phyloP scores from a whole-genome alignment of 1,140 invertebrate genomes.

The Chymomyza costata region DNA sequence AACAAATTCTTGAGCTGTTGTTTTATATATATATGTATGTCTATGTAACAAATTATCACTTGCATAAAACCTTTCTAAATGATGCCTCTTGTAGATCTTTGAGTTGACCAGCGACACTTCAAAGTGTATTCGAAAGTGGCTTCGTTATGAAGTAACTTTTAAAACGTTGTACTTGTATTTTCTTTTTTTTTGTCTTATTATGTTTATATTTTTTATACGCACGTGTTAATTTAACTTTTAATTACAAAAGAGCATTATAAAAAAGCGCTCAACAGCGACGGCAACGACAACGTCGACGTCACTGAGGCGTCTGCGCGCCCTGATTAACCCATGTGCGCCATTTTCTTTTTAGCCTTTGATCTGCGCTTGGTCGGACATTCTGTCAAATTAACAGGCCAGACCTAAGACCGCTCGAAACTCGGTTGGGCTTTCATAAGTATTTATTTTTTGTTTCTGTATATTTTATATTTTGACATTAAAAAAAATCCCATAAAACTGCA shows the following conservation, averaged over 20 bases:
- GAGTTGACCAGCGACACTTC: too few relatives aligned
- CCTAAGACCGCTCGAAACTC: not conserved
- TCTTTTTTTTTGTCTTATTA: conserved; percentile 25
- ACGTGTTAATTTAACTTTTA: conserved; percentile 65
- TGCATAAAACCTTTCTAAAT: too few relatives aligned
- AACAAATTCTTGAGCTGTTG: too few relatives aligned
- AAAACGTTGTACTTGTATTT: conserved; percentile 3
- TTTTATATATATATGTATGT: too few relatives aligned
- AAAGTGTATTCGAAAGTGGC: too few relatives aligned
- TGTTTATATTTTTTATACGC: conserved; percentile 37
- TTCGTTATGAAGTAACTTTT: too few relatives aligned
- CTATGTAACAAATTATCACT: too few relatives aligned
- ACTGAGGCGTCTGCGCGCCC: conserved; percentile 54
- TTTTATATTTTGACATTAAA: conserved; percentile 60
- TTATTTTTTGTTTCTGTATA: conserved; percentile 18
- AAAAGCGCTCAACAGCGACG: conserved; percentile 31
- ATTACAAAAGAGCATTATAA: conserved; percentile 45
- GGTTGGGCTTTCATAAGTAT: too few relatives aligned
- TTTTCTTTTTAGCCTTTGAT: conserved; percentile 29
- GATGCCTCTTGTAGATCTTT: too few relatives aligned
- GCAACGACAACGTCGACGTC: conserved; percentile 35
- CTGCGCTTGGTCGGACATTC: conserved; percentile 1
- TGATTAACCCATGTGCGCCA: conserved; percentile 59
- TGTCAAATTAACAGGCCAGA: conserved; percentile 16
- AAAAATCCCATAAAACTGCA: conserved; percentile 69